Base-by-base conservation (phyloP, 2,888 invertebrate genomes). In the Ophion costatus region DNA sequence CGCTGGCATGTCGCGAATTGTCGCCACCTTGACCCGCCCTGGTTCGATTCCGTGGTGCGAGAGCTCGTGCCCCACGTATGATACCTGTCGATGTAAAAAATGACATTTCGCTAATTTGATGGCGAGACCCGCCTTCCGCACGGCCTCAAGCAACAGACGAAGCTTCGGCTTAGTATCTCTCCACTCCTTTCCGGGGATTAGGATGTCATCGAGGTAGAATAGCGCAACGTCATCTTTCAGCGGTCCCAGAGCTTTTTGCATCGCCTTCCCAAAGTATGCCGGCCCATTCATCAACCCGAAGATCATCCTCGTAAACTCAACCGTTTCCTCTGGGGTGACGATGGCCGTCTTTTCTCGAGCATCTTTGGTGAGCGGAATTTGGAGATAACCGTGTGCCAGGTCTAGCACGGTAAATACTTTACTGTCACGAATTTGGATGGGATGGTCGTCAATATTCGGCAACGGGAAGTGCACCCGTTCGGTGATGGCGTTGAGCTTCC, bases 1-100 rank as follows among this genome's bases (percentile, higher is more conserved):
- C 0, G 17, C 14, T 0, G 84, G 83, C 45, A 85, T 87, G 0
- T 85, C 78, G 5, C n/a, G 5, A 11, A 87, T 85, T 14, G 87
- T 91, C 70, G 29, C 20, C n/a, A 76, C 87, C 78, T 88, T 92
- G 81, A 7, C 79, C 45, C 24, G 75, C 51, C 87, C 85, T 0
- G 88, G 84, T 29, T 77, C 59, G 11, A 87, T 82, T 2, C 81
- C 77, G 1, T 67, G 45, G 10, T 20, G 57, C 0, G 76, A 79
- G 17, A 87, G 81, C 29, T 67, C 71, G 78, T 90, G 90, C 0
- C 93, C 92, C 14, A 92, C 82, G 66, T 89, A 91, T n/a, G 87
- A 71, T 0, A 92, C 84, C 42, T 88, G 66, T 6, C 64, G 67
- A 7, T 85, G 74, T 0, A 86, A 88, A 82, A 92, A 90, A 9